Conservation (phyloP, 2,113 vertebrate genomes). For the Elephantulus edwardii region DNA sequence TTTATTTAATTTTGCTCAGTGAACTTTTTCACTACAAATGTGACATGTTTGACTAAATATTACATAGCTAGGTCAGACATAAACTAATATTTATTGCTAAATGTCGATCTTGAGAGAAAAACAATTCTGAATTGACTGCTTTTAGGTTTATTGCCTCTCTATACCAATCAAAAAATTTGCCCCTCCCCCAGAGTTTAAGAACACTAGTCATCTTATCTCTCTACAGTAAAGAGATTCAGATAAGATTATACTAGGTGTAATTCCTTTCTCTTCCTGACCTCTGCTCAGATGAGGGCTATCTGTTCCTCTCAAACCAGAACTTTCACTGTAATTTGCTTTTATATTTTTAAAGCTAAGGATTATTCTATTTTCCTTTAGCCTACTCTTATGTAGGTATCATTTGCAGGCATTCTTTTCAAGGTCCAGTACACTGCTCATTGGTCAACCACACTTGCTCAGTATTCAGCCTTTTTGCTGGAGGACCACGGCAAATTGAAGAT, state of each 20-base stretch:
- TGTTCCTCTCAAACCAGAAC: neutral
- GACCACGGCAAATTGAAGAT: neutral
- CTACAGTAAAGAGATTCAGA: neutral
- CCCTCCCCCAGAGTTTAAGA: neutral
- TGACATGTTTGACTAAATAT: constrained; percentile 59
- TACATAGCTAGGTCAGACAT: constrained; percentile 46
- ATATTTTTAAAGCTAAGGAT: neutral
- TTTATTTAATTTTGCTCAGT: constrained; percentile 57
- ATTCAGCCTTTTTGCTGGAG: neutral
- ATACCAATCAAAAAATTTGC: constrained; percentile 13
- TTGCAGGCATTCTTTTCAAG: neutral
- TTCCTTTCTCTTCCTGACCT: neutral
- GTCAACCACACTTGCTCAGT: neutral
- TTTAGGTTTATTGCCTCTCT: constrained; percentile 71
- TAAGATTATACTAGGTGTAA: neutral
- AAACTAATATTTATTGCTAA: constrained; percentile 73
- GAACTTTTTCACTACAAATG: constrained; percentile 62
- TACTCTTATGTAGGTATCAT: neutral
- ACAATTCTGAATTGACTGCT: constrained; percentile 49
- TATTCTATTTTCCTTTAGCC: neutral
- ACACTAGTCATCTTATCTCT: constrained; percentile 20
- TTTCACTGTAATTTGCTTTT: neutral
- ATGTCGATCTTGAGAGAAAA: constrained; percentile 65
- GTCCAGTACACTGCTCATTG: neutral
- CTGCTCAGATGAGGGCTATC: neutral